A percentile compares a stretch with the other conserved stretches of the same genome.
phyloP scores from a whole-genome alignment of 2,797 vertebrate genomes.

The Melanotaenia boesemani region DNA sequence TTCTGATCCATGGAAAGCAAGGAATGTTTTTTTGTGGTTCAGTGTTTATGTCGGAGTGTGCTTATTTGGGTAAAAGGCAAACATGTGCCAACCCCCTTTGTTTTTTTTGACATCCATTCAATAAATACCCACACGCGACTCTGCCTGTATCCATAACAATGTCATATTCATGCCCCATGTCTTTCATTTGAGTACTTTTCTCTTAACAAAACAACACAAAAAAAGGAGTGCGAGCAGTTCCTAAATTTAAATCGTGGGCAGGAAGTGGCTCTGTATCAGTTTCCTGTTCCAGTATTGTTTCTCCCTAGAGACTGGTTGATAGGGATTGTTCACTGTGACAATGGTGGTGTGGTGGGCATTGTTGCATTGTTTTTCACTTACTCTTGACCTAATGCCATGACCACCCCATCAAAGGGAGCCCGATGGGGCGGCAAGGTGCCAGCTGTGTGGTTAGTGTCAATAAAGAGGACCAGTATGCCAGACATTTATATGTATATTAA shows the following conservation, averaged over 20 bases:
- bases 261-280: slow-evolving; percentile 78
- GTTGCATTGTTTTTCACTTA: slow-evolving; percentile 73
- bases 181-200: slow-evolving; percentile 51
- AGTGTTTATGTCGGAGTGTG: neutral
- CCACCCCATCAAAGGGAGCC: slow-evolving; percentile 54
- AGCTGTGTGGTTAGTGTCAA: slow-evolving; percentile 43
- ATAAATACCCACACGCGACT: slow-evolving; percentile 40
- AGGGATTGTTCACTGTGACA: slow-evolving; percentile 77
- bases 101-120: slow-evolving; percentile 13
- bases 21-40: neutral
- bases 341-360: slow-evolving; percentile 75
- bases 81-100: slow-evolving; percentile 34
- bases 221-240: slow-evolving; percentile 17
- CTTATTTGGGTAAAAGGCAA: slow-evolving; percentile 10
- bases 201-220: slow-evolving; percentile 41
- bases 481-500: neutral
- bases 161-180: slow-evolving; percentile 16
- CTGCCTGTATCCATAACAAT: slow-evolving; percentile 59
- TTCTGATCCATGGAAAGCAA: neutral
- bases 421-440: slow-evolving; percentile 24
- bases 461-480: slow-evolving; percentile 27
- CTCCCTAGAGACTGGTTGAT: slow-evolving; percentile 57
- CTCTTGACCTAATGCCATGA: slow-evolving; percentile 51
- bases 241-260: slow-evolving; percentile 74
- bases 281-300: slow-evolving; percentile 78